Percentiles rank a stretch among this genome's conserved stretches.
phyloP scores from a whole-genome alignment of 2,113 vertebrate genomes.

The Barnardius zonarius region DNA sequence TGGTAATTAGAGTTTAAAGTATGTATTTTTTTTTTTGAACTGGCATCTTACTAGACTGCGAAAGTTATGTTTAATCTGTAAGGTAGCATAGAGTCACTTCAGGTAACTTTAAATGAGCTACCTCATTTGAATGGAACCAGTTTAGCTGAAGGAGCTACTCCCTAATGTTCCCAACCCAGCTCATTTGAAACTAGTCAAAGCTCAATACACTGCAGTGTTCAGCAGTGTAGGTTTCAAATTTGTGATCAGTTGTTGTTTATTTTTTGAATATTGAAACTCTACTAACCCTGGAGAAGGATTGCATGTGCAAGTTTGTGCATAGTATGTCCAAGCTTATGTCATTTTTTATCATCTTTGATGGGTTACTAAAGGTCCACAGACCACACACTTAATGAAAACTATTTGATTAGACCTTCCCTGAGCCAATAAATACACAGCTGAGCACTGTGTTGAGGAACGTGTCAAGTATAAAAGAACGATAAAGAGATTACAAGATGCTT shows the following conservation, averaged over 20 bases:
- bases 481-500: constrained; percentile 4
- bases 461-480: not conserved
- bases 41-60: not conserved
- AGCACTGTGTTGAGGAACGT: not conserved
- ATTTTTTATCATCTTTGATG: not conserved
- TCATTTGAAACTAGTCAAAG: not conserved
- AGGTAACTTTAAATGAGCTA: constrained; percentile 42
- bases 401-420: not conserved
- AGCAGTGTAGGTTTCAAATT: not conserved
- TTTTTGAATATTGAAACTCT: not conserved
- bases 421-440: not conserved
- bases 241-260: not conserved
- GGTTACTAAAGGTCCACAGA: not conserved
- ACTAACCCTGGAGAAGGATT: not conserved
- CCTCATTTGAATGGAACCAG: constrained; percentile 19
- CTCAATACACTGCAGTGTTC: not conserved
- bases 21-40: not conserved
- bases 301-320: not conserved
- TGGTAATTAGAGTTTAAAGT: not conserved
- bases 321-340: not conserved
- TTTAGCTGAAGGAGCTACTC: constrained; percentile 13
- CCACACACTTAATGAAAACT: not conserved
- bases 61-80: not conserved
- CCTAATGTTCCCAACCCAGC: not conserved
- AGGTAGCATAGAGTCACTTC: not conserved